Conservation (phyloP, 2,113 vertebrate species). For the Hippocampus abdominalis region DNA sequence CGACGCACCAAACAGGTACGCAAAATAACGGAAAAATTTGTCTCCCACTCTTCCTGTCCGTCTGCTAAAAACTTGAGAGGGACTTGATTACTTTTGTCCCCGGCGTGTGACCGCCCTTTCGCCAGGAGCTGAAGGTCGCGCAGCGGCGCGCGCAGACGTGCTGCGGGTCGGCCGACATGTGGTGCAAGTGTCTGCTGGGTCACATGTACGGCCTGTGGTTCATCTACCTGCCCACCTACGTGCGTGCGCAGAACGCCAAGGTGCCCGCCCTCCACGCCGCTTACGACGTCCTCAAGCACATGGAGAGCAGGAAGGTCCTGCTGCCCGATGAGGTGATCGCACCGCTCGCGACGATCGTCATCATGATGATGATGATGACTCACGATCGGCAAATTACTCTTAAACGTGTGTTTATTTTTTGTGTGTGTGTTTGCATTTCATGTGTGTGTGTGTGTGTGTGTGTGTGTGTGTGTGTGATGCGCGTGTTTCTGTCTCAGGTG, state of each 20-base stretch:
- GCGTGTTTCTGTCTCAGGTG: conserved; percentile 68
- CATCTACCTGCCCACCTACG: conserved; percentile 87
- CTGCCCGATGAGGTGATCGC: conserved; percentile 84
- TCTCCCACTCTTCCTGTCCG: too few species aligned
- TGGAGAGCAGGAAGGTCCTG: conserved; percentile 89
- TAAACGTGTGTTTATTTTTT: not conserved
- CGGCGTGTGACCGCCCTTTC: too few species aligned
- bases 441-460: not conserved
- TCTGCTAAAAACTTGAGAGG: too few species aligned
- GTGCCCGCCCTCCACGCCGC: conserved; percentile 83
- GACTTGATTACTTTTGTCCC: too few species aligned
- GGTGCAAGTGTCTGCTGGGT: conserved; percentile 88
- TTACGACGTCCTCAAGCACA: conserved; percentile 88
- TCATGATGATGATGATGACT: not conserved
- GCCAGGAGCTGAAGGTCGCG: conserved; percentile 86
- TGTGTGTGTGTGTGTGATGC: not conserved
- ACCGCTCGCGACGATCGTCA: too few species aligned
- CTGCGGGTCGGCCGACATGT: conserved; percentile 81
- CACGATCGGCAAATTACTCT: not conserved
- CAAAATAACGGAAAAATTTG: too few species aligned
- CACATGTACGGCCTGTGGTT: conserved; percentile 96
- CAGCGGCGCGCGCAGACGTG: conserved; percentile 89
- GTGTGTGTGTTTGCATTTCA: not conserved
- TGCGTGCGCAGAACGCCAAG: conserved; percentile 77
- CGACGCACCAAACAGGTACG: conserved; percentile 89